Conservation (phyloP, 2,113 vertebrate genomes). For the Delphinapterus leucas region DNA sequence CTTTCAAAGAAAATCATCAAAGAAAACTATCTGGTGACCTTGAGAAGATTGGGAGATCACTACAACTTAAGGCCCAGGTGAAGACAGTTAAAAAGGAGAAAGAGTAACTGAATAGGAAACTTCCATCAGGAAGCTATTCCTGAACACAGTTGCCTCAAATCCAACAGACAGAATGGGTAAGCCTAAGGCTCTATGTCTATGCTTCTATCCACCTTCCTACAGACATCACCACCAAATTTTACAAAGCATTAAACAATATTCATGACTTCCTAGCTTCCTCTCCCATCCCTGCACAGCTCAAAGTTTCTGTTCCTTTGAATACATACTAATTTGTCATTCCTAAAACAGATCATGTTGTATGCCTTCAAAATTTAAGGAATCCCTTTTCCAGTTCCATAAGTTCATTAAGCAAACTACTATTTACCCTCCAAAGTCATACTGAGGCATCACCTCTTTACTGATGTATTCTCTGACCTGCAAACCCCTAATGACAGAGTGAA, state of each 20-base stretch:
- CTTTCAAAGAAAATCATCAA: conserved; percentile 1
- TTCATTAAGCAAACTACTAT: conserved; percentile 21
- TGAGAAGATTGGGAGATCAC: neutral
- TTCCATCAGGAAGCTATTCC: conserved; percentile 15
- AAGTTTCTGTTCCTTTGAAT: neutral
- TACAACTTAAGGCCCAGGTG: neutral
- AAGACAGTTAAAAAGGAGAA: neutral
- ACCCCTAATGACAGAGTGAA: neutral
- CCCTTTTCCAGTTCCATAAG: neutral
- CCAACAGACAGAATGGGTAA: neutral
- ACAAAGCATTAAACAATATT: neutral
- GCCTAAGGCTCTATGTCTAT: neutral
- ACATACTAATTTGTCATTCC: neutral
- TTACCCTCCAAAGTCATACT: neutral
- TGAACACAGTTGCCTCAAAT: neutral
- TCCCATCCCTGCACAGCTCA: neutral
- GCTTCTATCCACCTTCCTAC: neutral
- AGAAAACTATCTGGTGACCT: neutral
- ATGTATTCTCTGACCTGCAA: neutral
- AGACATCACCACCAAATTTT: neutral
- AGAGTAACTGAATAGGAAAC: neutral
- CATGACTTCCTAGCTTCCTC: neutral
- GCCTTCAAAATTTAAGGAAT: neutral
- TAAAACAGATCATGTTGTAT: neutral
- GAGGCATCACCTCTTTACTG: neutral